phyloP scores from a whole-genome alignment of 1,140 invertebrate species.

The Drosophila subpulchrella region DNA sequence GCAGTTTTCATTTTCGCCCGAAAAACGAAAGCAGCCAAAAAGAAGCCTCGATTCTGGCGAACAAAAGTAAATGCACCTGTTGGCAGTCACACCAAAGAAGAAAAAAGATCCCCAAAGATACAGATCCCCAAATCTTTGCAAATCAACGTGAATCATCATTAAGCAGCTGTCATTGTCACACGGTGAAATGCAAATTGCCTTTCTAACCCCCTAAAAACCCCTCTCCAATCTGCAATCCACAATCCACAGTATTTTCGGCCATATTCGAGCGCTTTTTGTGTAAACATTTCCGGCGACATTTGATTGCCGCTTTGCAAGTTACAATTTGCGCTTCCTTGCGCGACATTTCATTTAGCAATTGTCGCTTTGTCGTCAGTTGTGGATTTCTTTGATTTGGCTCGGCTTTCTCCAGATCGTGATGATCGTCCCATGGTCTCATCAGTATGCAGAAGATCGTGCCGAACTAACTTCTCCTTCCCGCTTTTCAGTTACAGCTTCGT shows the following conservation, averaged over 20 bases:
- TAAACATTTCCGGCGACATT: conserved; percentile 63
- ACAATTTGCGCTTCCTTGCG: conserved; percentile 72
- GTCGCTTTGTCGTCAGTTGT: conserved; percentile 52
- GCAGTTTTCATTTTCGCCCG: conserved; percentile 67
- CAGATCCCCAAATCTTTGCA: conserved; percentile 58
- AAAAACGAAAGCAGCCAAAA: conserved; percentile 45
- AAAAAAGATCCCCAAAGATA: conserved; percentile 21
- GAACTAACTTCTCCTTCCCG: conserved; percentile 6
- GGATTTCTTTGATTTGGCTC: conserved; percentile 53
- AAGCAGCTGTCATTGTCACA: conserved; percentile 69
- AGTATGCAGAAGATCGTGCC: conserved; percentile 71
- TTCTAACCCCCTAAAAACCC: conserved; percentile 31
- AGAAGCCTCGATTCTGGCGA: conserved; percentile 24
- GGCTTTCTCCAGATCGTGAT: conserved; percentile 74
- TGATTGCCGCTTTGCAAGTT: conserved; percentile 42
- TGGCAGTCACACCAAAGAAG: conserved; percentile 24
- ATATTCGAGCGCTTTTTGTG: conserved; percentile 48
- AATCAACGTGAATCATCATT: conserved; percentile 59
- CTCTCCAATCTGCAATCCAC: not conserved
- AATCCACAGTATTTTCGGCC: conserved; percentile 37
- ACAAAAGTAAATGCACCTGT: conserved; percentile 64
- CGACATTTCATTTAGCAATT: conserved; percentile 77
- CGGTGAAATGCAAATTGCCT: conserved; percentile 77
- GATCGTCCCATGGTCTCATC: conserved; percentile 60
- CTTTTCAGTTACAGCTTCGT: conserved; percentile 39